Conservation (phyloP, 1,140 invertebrate genomes). For the Lepidurus apus region DNA sequence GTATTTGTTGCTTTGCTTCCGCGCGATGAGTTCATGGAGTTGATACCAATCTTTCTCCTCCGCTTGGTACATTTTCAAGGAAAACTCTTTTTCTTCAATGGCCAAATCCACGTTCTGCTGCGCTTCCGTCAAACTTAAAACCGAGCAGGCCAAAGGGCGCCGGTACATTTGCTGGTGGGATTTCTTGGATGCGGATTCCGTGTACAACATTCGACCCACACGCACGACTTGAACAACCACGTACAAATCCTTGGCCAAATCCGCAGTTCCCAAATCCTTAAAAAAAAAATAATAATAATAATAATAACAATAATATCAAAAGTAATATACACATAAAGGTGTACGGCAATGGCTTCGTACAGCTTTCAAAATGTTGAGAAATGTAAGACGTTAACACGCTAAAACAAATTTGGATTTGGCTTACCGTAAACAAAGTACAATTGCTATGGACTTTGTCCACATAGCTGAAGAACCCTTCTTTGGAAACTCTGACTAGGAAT, state of each 20-base stretch:
- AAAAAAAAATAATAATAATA: constrained; percentile 37
- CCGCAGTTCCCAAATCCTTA: constrained; percentile 67
- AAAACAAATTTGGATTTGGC: constrained; percentile 23
- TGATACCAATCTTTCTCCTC: constrained; percentile 83
- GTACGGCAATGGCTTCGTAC: no score
- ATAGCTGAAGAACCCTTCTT: constrained; percentile 83
- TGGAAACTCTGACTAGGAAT: constrained; percentile 79
- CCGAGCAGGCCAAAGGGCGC: constrained; percentile 76
- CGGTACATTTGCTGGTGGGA: constrained; percentile 56
- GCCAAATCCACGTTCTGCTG: constrained; percentile 29
- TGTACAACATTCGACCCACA: constrained; percentile 77
- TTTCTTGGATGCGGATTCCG: constrained; percentile 63
- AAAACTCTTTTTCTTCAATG: constrained; percentile 37
- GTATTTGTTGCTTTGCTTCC: constrained; percentile 72
- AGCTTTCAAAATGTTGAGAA: no score
- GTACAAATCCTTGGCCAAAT: constrained; percentile 74
- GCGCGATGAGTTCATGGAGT: constrained; percentile 81
- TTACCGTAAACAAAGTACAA: constrained; percentile 79
- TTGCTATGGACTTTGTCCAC: constrained; percentile 80
- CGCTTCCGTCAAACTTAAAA: constrained; percentile 52
- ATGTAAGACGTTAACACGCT: constrained; percentile 20
- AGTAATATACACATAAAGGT: background rate
- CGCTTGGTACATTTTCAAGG: constrained; percentile 67
- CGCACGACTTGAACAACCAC: constrained; percentile 82
- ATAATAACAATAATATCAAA: no score